A percentile compares a stretch with the other conserved stretches of the same genome.
Conservation (phyloP, 1,140 invertebrate species). For the Mizuhopecten yessoensis region DNA sequence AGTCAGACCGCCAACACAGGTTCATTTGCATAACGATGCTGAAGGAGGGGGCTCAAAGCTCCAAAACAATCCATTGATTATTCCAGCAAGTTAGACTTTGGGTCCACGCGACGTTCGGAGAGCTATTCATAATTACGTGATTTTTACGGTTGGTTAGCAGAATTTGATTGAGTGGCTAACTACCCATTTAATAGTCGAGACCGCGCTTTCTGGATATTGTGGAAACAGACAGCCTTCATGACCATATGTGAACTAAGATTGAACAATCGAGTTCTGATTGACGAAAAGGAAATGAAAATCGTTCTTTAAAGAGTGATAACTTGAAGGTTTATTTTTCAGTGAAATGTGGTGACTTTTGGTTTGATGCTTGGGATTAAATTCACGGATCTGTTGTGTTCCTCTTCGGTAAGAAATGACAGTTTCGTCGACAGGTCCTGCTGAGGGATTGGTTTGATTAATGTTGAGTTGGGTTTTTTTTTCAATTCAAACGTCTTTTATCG, state of each 20-base stretch:
- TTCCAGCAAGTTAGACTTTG: neutral
- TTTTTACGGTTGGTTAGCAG: slow-evolving; percentile 12
- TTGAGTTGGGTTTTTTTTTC: no score
- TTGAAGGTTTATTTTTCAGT: neutral
- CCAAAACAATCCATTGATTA: neutral
- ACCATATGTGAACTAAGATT: neutral
- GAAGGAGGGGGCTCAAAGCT: neutral
- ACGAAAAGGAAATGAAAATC: neutral
- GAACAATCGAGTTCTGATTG: neutral
- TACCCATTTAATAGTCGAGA: neutral
- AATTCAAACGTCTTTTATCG: no score
- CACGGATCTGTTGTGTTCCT: neutral
- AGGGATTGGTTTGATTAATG: no score
- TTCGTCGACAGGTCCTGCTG: no score
- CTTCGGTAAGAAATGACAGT: neutral
- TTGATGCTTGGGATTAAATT: neutral
- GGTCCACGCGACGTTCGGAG: neutral
- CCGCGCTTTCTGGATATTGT: neutral
- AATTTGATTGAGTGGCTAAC: slow-evolving; percentile 2
- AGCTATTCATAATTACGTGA: neutral
- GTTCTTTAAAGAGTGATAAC: neutral
- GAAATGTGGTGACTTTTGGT: neutral
- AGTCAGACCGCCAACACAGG: neutral
- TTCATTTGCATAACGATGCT: neutral
- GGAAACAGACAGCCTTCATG: neutral